Percentiles rank a stretch among this genome's conserved stretches.
phyloP scores from a whole-genome alignment of 2,797 vertebrate genomes.

The Mareca penelope region DNA sequence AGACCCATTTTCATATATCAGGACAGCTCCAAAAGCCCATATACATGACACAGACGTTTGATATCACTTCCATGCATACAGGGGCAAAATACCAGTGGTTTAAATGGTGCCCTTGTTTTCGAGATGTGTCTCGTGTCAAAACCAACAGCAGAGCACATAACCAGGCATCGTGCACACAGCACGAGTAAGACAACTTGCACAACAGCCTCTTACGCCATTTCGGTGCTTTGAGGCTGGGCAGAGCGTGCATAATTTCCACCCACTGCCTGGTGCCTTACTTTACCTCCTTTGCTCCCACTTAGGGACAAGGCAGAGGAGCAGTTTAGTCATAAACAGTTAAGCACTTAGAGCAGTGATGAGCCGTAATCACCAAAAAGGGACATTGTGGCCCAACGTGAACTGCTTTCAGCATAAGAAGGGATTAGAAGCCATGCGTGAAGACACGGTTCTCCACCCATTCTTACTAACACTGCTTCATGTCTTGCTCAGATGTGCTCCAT shows the following conservation, averaged over 20 bases:
- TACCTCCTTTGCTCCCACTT: constrained; percentile 6
- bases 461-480: neutral
- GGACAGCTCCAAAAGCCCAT: neutral
- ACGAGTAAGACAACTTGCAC: neutral
- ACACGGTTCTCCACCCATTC: neutral
- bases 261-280: neutral
- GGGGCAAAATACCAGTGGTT: fast-evolving
- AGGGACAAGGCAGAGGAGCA: neutral
- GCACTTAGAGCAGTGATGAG: neutral
- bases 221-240: neutral
- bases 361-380: neutral
- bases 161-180: fast-evolving
- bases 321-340: neutral
- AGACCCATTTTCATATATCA: fast-evolving
- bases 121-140: fast-evolving
- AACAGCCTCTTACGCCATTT: fast-evolving
- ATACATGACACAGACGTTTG: fast-evolving
- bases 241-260: neutral
- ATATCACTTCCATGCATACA: fast-evolving
- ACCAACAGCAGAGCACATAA: fast-evolving
- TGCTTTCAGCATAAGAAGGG: fast-evolving
- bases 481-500: neutral
- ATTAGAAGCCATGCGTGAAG: neutral
- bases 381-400: constrained; percentile 15
- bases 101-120: fast-evolving